Evolutionary conservation across 2,888 invertebrate genomes (phyloP), one percentile per base, ranked within the genome.

Genomic region (Flabesymbios commensalis): DNA sequence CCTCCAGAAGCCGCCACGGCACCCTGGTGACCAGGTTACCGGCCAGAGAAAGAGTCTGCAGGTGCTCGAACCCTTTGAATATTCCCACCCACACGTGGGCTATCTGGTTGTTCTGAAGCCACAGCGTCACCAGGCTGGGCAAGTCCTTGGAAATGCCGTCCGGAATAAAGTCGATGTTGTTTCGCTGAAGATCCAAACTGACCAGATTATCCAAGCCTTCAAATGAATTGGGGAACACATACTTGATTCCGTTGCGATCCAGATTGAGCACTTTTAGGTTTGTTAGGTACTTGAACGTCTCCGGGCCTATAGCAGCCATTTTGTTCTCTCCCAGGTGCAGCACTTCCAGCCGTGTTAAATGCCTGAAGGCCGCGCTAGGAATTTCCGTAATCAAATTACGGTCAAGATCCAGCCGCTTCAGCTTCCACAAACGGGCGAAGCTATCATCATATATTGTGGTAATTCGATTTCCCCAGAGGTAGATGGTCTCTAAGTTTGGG

Each of bases 401-500:
- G 51, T 70, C 70, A 10, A 70, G 48, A 28, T 70, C 69, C 10
- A 70, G 54, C n/a, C 63, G 48, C 4, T 47, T 56, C 32, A 70
- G 60, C 19, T 57, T 59, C 52, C 61, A 59, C 19, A 70, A 55
- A 2, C 70, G 67, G 19, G 56, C 57, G 41, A 70, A 65, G 41
- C 63, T 64, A 32, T 60, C 41, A 3, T 51, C 59, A 19, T 70
- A 59, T 19, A 70, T 48, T 22, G 45, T 24, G 26, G 55, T 48
- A 17, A 70, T 61, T 14, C 48, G 31, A 56, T 70, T 70, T 14
- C 67, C 70, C 70, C 70, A 70, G 24, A 70, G 49, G 28, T 53
- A 43, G 17, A 70, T 57, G 36, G 69, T 69, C 3, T 43, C 32
- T 24, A 70, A 49, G 10, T 67, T 55, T 1, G 24, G 31, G 5